Percentiles rank a stretch among this genome's conserved stretches.
phyloP scores from a whole-genome alignment of 2,113 vertebrate species.

The Dasyornis broadbenti region DNA sequence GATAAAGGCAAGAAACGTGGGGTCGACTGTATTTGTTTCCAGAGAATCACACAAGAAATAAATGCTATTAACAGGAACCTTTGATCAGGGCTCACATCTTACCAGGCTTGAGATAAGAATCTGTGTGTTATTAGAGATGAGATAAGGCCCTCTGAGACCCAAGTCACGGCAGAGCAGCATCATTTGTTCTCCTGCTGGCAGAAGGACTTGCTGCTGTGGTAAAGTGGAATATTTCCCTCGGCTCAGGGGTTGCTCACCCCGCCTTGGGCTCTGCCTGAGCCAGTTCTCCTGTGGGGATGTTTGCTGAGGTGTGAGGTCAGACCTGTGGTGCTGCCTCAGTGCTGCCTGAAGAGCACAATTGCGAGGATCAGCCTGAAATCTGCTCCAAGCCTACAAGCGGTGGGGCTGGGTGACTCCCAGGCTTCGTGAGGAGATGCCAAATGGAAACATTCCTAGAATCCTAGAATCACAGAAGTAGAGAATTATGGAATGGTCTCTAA shows the following conservation, averaged over 20 bases:
- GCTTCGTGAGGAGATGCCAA: not conserved
- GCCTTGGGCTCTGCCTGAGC: not conserved
- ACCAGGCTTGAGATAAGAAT: not conserved
- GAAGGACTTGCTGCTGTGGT: not conserved
- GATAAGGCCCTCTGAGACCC: not conserved
- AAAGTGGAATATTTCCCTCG: not conserved
- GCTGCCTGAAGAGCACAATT: not conserved
- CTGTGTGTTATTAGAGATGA: not conserved
- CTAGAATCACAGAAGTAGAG: not conserved
- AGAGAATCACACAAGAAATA: not conserved
- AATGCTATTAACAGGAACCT: not conserved
- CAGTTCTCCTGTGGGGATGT: not conserved
- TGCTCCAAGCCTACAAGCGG: rapidly evolving
- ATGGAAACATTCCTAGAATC: not conserved
- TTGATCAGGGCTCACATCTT: conserved; percentile 21
- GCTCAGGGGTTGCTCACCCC: not conserved
- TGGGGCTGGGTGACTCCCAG: not conserved
- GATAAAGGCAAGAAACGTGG: not conserved
- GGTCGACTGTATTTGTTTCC: not conserved
- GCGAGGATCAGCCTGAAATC: not conserved
- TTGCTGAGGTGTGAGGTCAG: not conserved
- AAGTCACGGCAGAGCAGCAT: not conserved
- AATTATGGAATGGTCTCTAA: not conserved
- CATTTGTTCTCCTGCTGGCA: not conserved
- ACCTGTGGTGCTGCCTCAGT: not conserved